Evolutionary conservation across 2,113 vertebrate species (phyloP).

Genomic region (Vulpes vulpes): DNA sequence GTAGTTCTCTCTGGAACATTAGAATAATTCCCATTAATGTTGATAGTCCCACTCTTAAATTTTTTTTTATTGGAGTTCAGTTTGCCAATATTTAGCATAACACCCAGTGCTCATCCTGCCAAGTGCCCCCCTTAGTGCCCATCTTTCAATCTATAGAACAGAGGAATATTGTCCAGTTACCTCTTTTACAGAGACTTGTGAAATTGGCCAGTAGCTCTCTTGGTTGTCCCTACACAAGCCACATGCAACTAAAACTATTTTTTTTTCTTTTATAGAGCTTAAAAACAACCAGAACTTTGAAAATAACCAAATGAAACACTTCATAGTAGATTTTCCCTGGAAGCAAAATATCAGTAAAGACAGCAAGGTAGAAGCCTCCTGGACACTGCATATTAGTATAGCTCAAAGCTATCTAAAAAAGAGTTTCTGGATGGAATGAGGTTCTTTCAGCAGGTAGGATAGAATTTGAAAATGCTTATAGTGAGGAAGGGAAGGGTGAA

Average conservation of each 20-base stretch:
- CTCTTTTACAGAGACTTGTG: neutral
- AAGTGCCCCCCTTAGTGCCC: no score
- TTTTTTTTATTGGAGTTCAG: no score
- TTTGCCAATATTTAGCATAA: no score
- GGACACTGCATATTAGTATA: neutral
- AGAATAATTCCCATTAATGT: neutral
- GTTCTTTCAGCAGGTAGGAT: neutral
- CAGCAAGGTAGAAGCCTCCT: neutral
- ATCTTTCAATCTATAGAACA: neutral
- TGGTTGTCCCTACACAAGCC: neutral
- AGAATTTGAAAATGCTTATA: constrained; percentile 25
- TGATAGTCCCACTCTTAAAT: neutral
- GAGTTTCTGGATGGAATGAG: neutral
- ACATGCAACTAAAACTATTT: neutral
- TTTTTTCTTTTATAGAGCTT: neutral
- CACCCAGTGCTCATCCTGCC: no score
- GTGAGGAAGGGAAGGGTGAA: neutral
- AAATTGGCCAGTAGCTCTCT: neutral
- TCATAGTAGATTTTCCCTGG: neutral
- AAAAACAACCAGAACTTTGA: neutral
- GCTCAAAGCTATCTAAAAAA: neutral
- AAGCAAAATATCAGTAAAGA: constrained; percentile 41
- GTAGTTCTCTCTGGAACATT: neutral
- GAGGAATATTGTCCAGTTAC: neutral
- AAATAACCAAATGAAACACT: constrained; percentile 47